These are phyloP conservation scores for Steinernema feltiae DNA, from an alignment of 1,140 invertebrate species.

Conservation along the genomic window DNA sequence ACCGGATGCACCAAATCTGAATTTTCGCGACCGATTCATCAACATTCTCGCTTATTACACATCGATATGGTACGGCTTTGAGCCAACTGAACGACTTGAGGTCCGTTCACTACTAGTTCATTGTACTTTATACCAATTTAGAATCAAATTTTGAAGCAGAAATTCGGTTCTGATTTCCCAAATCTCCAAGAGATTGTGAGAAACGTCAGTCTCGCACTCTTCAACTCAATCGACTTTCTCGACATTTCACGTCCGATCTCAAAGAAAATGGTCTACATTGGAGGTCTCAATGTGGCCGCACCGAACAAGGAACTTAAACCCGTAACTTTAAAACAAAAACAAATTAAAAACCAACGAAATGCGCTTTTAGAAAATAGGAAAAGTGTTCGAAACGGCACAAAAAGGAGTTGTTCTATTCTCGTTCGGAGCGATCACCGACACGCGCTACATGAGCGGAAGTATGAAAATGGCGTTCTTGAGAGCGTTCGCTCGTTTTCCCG, in stretches of 20 bases:
- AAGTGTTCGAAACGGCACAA: constrained; percentile 15
- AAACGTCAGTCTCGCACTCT: constrained; percentile 23
- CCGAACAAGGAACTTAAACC: not conserved
- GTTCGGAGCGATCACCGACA: constrained; percentile 27
- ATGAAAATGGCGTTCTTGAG: constrained; percentile 21
- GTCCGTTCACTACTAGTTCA: not conserved
- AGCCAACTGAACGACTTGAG: not conserved
- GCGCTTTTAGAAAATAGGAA: constrained; percentile 14
- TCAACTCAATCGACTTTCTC: constrained; percentile 38
- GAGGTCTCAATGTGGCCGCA: constrained; percentile 23
- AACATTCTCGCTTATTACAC: constrained; percentile 12
- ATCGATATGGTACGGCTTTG: constrained; percentile 20
- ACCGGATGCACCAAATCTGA: constrained; percentile 14
- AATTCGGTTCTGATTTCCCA: constrained; percentile 31
- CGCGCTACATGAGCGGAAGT: constrained; percentile 13
- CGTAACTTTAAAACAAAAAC: constrained; percentile 3
- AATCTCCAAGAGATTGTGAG: constrained; percentile 15
- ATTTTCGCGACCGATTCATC: not conserved
- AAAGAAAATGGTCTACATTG: constrained; percentile 38
- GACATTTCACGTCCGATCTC: constrained; percentile 31
- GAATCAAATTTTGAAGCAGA: constrained; percentile 5
- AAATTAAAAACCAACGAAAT: not conserved
- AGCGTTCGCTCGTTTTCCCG: constrained; percentile 28
- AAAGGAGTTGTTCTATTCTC: constrained; percentile 26
- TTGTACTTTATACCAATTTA: constrained; percentile 7